Conservation (phyloP, 2,888 invertebrate genomes). For the Cheilosia pagana region DNA sequence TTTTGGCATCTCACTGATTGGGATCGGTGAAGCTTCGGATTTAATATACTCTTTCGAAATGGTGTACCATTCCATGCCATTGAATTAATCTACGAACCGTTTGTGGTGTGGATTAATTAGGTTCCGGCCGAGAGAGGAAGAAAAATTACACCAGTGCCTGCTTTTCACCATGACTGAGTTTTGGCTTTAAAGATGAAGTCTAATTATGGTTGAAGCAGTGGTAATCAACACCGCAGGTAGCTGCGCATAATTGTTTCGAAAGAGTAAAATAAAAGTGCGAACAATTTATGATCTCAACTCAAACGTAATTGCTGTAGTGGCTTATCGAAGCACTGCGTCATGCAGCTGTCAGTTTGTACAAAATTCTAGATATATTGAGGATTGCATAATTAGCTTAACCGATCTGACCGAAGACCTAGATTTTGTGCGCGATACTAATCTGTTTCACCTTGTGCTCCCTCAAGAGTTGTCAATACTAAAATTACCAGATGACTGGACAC, state of each 20-base stretch:
- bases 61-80: conserved; percentile 9
- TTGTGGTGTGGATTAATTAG: conserved; percentile 33
- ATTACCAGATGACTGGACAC: too few species aligned
- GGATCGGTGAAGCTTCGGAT: conserved; percentile 30
- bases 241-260: conserved; percentile 1
- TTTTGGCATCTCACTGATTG: conserved; percentile 1
- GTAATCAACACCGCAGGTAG: conserved; percentile 12
- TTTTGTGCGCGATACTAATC: too few species aligned
- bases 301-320: background rate
- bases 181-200: conserved; percentile 35
- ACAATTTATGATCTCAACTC: background rate
- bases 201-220: background rate
- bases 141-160: conserved; percentile 2
- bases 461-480: too few species aligned
- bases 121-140: conserved; percentile 22
- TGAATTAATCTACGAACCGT: conserved; percentile 25
- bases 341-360: background rate
- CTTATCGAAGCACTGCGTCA: background rate
- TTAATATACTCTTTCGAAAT: conserved; percentile 20
- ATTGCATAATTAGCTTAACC: too few species aligned
- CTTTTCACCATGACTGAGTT: conserved; percentile 39
- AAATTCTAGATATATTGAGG: too few species aligned
- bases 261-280: background rate
- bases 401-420: too few species aligned
- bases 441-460: too few species aligned